Conservation (phyloP, 92 coral and sea anemone species). For the Epizoanthus stellaris region DNA sequence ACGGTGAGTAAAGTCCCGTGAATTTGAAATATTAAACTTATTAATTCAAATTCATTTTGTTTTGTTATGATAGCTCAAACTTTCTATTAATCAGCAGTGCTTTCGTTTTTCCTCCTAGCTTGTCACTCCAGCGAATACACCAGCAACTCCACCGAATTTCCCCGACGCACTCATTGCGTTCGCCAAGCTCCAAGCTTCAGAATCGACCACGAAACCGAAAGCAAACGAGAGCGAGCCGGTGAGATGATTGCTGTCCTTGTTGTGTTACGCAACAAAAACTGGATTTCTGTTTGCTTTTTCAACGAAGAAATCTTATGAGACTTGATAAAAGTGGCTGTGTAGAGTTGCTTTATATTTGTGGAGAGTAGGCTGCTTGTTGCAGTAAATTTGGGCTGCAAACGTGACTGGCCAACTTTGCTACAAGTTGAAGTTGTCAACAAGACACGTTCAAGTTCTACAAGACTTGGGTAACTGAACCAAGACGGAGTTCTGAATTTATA, state of each 20-base stretch:
- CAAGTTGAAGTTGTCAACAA: constrained; percentile 36
- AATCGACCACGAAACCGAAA: constrained; percentile 75
- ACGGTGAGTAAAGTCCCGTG: constrained; percentile 74
- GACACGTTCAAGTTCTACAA: constrained; percentile 39
- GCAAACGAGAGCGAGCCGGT: constrained; percentile 82
- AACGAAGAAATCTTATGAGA: constrained; percentile 34
- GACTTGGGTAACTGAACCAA: constrained; percentile 33
- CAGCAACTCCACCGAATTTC: constrained; percentile 99
- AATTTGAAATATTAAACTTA: constrained; percentile 41
- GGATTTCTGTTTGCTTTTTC: constrained; percentile 44
- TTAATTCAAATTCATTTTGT: constrained; percentile 43
- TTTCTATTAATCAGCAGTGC: neutral
- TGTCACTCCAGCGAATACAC: constrained; percentile 99
- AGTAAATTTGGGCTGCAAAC: constrained; percentile 11
- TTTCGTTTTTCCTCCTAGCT: constrained; percentile 72
- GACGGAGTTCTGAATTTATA: constrained; percentile 14
- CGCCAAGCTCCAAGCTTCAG: constrained; percentile 93
- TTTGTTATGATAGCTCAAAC: constrained; percentile 63
- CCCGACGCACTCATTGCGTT: constrained; percentile 96
- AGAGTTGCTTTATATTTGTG: constrained; percentile 32
- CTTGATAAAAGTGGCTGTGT: constrained; percentile 41
- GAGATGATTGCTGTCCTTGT: constrained; percentile 65
- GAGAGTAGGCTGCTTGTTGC: constrained; percentile 28
- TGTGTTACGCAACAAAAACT: constrained; percentile 22
- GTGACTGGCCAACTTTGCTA: constrained; percentile 38